Percentiles rank a stretch among this genome's conserved stretches.
phyloP scores from a whole-genome alignment of 1,140 invertebrate genomes.

The Listronotus oregonensis region DNA sequence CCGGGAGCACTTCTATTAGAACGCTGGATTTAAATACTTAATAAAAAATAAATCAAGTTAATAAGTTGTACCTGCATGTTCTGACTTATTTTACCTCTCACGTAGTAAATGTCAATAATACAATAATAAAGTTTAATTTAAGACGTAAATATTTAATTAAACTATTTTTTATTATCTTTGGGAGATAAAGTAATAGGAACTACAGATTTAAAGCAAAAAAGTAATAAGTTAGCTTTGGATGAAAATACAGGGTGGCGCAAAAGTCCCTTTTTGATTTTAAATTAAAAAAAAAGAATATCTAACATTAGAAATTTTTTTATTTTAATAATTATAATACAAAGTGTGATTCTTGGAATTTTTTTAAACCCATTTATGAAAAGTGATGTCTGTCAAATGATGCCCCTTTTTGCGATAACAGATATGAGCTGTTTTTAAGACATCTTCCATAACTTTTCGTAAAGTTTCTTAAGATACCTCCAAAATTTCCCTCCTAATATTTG shows the following conservation, averaged over 20 bases:
- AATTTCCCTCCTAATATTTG: too few relatives aligned
- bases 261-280: too few relatives aligned
- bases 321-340: too few relatives aligned
- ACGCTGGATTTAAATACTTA: slow-evolving; percentile 14
- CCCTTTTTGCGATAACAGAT: too few relatives aligned
- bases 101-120: slow-evolving; percentile 28
- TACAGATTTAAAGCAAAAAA: slow-evolving; percentile 15
- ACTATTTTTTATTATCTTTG: slow-evolving; percentile 33
- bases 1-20: slow-evolving; percentile 6
- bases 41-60: slow-evolving; percentile 32
- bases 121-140: slow-evolving; percentile 38
- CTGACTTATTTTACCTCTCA: slow-evolving; percentile 28
- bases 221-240: neutral
- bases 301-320: too few relatives aligned
- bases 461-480: too few relatives aligned
- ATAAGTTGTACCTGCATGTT: slow-evolving; percentile 26
- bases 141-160: slow-evolving; percentile 32
- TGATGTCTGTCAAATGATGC: too few relatives aligned
- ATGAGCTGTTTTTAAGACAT: too few relatives aligned
- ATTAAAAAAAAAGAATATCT: too few relatives aligned
- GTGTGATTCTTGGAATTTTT: too few relatives aligned
- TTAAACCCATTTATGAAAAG: too few relatives aligned
- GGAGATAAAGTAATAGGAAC: slow-evolving; percentile 16
- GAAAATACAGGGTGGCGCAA: neutral
- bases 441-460: too few relatives aligned